phyloP scores from a whole-genome alignment of 2,797 vertebrate species.

The Malacoctenus gilli region DNA sequence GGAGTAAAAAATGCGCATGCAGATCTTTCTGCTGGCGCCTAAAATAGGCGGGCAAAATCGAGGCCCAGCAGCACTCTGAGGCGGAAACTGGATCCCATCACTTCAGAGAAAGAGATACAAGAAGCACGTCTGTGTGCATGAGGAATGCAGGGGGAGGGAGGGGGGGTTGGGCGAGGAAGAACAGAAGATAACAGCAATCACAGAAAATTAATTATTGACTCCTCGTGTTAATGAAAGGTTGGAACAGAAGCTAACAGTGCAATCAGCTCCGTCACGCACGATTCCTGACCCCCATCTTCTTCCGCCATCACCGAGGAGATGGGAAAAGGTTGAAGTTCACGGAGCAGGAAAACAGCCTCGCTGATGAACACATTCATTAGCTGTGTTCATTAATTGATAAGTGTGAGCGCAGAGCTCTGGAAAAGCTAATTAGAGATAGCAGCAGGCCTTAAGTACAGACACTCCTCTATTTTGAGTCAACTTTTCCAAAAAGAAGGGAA shows the following conservation, averaged over 20 bases:
- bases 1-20: slow-evolving; percentile 9
- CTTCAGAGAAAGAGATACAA: slow-evolving; percentile 40
- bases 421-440: slow-evolving; percentile 72
- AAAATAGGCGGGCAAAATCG: slow-evolving; percentile 49
- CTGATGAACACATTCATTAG: slow-evolving; percentile 73
- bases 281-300: slow-evolving; percentile 54
- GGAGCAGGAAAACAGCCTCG: slow-evolving; percentile 59
- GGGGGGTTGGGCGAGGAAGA: slow-evolving; percentile 6
- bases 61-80: slow-evolving; percentile 21
- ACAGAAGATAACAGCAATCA: slow-evolving; percentile 74
- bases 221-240: slow-evolving; percentile 76
- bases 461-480: slow-evolving; percentile 43
- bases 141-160: slow-evolving; percentile 6
- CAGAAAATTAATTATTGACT: slow-evolving; percentile 74
- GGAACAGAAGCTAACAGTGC: slow-evolving; percentile 69
- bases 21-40: slow-evolving; percentile 26
- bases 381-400: slow-evolving; percentile 74
- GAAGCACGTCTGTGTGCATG: slow-evolving; percentile 5
- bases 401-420: slow-evolving; percentile 46
- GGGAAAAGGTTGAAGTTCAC: slow-evolving; percentile 70
- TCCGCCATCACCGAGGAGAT: slow-evolving; percentile 51
- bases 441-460: slow-evolving; percentile 28
- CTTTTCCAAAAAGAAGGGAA: slow-evolving; percentile 23
- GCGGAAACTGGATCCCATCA: slow-evolving; percentile 51
- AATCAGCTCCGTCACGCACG: slow-evolving; percentile 68